A percentile compares a stretch with the other conserved stretches of the same genome.
These are phyloP conservation scores for Gambusia holbrooki DNA, from an alignment of 2,113 vertebrate species.

Conservation along the genomic window DNA sequence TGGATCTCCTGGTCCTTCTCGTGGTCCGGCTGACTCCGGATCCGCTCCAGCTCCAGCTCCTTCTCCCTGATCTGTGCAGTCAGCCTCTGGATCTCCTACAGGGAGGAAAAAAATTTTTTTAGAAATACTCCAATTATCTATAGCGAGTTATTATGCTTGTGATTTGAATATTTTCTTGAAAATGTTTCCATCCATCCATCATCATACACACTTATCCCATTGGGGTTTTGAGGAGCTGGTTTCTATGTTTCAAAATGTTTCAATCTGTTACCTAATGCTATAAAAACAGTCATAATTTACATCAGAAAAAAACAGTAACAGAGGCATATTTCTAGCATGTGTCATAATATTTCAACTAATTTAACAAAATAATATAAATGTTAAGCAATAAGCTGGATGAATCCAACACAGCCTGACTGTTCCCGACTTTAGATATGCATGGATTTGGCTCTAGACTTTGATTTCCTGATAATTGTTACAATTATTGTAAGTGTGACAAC, in stretches of 20 bases:
- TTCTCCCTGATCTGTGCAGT: constrained; percentile 79
- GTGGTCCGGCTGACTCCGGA: constrained; percentile 77
- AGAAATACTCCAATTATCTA: no score
- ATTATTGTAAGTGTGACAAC: background rate
- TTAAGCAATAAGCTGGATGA: no score
- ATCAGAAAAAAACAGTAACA: background rate
- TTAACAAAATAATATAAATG: no score
- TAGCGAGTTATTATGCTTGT: no score
- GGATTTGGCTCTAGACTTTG: background rate
- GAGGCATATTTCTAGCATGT: background rate
- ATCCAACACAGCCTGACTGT: no score
- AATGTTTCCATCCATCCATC: no score
- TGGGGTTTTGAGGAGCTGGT: no score
- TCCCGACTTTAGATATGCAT: no score
- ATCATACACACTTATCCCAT: no score
- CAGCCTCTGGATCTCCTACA: constrained; percentile 86
- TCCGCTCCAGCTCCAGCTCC: constrained; percentile 79
- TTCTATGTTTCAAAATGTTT: no score
- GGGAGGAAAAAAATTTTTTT: background rate
- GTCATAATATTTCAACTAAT: background rate
- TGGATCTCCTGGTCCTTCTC: constrained; percentile 84
- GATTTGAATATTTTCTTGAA: no score
- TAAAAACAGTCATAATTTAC: background rate
- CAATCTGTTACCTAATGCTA: background rate
- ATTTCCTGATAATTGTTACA: background rate